A percentile compares a stretch with the other conserved stretches of the same genome.
phyloP scores from a whole-genome alignment of 2,888 invertebrate genomes.

The Eubasilissa splendida region DNA sequence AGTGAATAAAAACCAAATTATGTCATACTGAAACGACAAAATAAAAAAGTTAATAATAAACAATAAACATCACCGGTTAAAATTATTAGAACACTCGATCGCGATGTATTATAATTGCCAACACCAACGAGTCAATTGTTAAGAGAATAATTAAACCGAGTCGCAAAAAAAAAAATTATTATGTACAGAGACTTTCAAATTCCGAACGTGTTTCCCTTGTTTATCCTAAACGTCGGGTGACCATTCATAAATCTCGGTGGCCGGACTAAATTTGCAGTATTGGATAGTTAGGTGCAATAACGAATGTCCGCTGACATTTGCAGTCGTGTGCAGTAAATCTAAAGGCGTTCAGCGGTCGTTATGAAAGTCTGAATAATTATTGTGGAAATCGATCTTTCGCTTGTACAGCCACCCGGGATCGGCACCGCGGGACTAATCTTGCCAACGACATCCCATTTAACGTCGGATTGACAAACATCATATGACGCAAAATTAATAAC shows the following conservation, averaged over 20 bases:
- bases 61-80: too few species aligned
- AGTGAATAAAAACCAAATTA: too few species aligned
- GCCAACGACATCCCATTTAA: too few species aligned
- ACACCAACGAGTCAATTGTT: too few species aligned
- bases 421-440: background rate
- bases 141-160: too few species aligned
- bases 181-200: background rate
- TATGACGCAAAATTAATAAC: too few species aligned
- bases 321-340: slow-evolving; percentile 55
- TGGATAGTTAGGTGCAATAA: slow-evolving; percentile 49
- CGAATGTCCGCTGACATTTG: slow-evolving; percentile 55
- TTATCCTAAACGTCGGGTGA: slow-evolving; percentile 10
- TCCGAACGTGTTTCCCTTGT: slow-evolving; percentile 1
- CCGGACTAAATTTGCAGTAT: slow-evolving; percentile 49
- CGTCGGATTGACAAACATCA: too few species aligned
- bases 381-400: slow-evolving; percentile 38
- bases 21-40: too few species aligned
- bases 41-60: too few species aligned
- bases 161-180: background rate
- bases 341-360: slow-evolving; percentile 41
- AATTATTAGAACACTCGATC: too few species aligned
- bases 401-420: background rate
- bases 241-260: slow-evolving; percentile 49
- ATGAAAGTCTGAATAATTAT: slow-evolving; percentile 49
- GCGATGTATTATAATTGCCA: too few species aligned